Percentiles rank a stretch among this genome's conserved stretches.
Evolutionary conservation across 2,113 vertebrate species (phyloP).

Genomic region (Amphiprion percula): DNA sequence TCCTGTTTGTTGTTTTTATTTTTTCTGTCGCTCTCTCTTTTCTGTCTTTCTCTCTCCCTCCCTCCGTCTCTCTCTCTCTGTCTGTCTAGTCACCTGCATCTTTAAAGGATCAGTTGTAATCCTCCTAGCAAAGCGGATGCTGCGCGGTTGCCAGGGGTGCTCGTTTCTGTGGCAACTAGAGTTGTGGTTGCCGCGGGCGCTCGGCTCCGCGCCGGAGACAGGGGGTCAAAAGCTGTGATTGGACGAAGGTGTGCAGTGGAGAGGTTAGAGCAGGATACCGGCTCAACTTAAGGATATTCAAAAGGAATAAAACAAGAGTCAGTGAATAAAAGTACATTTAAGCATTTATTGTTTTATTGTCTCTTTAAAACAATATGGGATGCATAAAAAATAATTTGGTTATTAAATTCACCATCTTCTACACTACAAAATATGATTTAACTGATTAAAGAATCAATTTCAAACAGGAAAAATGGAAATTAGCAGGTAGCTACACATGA

Average conservation of each 20-base stretch:
- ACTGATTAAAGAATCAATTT: neutral
- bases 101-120: slow-evolving; percentile 70
- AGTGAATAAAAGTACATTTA: too few relatives aligned
- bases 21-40: slow-evolving; percentile 52
- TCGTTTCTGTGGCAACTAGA: slow-evolving; percentile 46
- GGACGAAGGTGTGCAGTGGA: neutral
- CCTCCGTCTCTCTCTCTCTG: neutral
- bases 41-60: neutral
- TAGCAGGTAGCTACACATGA: neutral
- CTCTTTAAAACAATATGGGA: too few relatives aligned
- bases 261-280: neutral
- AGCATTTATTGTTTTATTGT: too few relatives aligned
- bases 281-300: neutral
- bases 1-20: slow-evolving; percentile 37
- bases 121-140: slow-evolving; percentile 43
- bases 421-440: too few relatives aligned
- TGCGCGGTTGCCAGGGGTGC: slow-evolving; percentile 41
- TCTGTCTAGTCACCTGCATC: slow-evolving; percentile 70
- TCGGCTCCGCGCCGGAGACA: neutral
- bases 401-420: too few relatives aligned
- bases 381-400: too few relatives aligned
- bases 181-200: slow-evolving; percentile 19
- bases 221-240: slow-evolving; percentile 16
- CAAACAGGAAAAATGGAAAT: neutral
- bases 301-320: too few relatives aligned